Base-by-base conservation (phyloP, 1,140 invertebrate species). In the Drosophila elegans region DNA sequence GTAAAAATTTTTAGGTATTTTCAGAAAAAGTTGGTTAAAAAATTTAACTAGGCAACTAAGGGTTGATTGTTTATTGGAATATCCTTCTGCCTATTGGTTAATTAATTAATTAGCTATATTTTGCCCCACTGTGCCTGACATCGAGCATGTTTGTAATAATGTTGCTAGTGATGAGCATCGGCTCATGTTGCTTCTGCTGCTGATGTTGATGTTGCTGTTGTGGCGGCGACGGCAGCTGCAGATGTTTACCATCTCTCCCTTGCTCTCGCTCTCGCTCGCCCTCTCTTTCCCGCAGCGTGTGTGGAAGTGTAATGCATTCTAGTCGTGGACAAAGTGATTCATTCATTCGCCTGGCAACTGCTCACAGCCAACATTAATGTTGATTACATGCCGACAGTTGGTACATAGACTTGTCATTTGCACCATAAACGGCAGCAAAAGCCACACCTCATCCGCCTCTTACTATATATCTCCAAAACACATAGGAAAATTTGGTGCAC, bases 381-480 rank as follows among this genome's bases (percentile, higher is more conserved):
- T 88, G 76, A 82, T 86, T 78, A 74, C 68, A 78, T 78, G 82
- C 78, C 60, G 83, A 78, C 82, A 71, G 51, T 81, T 76, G 83
- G 66, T 79, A 76, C 79, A 86, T 73, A 77, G 79, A 88, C 75
- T 79, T 83, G 83, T 86, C 83, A 83, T 74, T 73, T 69, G 52
- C 83, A 83, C 69, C 57, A 72, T 42, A 49, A 71, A 52, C 39
- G 53, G 48, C 39, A 61, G n/a, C 44, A 46, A 6, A 48, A 27
- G 42, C 52, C 54, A 51, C n/a, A 41, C 36, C 16, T 32, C 11
- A 38, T 1, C 57, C 42, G 16, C 16, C 36, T 4, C 1, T 9
- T 11, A 34, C 38, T 25, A 2, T n/a, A 41, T 25, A 34, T 34
- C 16, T 25, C 6, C 2, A 16, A 38, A 38, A 36, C 39, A 44